Percentiles rank a stretch among this genome's conserved stretches.
phyloP scores from a whole-genome alignment of 2,797 vertebrate genomes.

The Acrossocheilus fasciatus region DNA sequence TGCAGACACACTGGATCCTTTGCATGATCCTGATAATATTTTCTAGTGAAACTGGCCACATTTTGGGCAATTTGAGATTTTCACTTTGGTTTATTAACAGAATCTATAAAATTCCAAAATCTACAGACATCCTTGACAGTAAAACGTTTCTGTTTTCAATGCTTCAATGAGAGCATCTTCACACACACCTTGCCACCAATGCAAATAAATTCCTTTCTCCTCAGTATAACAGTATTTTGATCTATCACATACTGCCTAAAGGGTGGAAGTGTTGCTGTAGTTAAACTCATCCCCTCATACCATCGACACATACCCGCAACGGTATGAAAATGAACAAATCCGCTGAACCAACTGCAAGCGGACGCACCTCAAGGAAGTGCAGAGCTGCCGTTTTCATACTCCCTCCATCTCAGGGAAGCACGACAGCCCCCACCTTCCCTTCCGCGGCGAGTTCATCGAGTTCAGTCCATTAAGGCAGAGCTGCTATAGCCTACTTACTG shows the following conservation, averaged over 20 bases:
- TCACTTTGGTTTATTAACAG: background rate
- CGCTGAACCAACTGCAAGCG: conserved; percentile 21
- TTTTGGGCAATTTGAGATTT: background rate
- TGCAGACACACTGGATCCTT: background rate
- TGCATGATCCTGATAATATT: background rate
- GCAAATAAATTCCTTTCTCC: background rate
- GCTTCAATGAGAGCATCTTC: background rate
- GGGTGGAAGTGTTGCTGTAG: background rate
- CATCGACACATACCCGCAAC: conserved; percentile 8
- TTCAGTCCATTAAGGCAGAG: conserved; percentile 45
- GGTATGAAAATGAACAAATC: conserved; percentile 36
- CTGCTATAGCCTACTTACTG: conserved; percentile 37
- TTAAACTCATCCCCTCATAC: background rate
- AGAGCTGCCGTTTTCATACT: conserved; percentile 40
- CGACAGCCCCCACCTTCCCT: conserved; percentile 73
- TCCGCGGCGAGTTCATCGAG: conserved; percentile 51
- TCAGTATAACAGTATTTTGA: conserved; percentile 25
- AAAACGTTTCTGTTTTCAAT: background rate
- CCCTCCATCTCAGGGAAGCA: conserved; percentile 54
- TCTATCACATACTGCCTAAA: conserved; percentile 22
- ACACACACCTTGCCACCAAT: background rate
- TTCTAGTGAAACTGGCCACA: background rate
- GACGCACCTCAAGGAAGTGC: conserved; percentile 33
- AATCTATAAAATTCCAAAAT: background rate
- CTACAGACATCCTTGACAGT: background rate